phyloP scores from a whole-genome alignment of 2,797 vertebrate species.

The Rhincodon typus region DNA sequence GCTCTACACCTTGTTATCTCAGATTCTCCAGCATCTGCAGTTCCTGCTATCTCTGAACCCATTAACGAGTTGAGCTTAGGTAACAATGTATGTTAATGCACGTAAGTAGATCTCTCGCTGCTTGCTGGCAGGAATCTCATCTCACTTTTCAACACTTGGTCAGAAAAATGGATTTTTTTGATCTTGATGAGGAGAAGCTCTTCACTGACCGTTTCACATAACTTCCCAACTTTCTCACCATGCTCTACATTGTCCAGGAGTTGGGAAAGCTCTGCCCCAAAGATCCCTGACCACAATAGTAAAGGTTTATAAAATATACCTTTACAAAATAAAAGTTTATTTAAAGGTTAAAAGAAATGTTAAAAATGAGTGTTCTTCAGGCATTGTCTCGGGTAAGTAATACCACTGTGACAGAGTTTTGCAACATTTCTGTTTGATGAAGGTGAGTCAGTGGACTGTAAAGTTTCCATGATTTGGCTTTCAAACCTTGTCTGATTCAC shows the following conservation, averaged over 20 bases:
- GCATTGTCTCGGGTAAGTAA: background rate
- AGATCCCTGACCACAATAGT: background rate
- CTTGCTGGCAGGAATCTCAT: too few species aligned
- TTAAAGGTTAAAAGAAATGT: too few species aligned
- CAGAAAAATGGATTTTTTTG: too few species aligned
- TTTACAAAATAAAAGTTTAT: background rate
- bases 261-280: background rate
- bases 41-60: too few species aligned
- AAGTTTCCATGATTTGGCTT: background rate
- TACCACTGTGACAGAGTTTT: background rate
- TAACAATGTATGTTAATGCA: background rate
- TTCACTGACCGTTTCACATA: too few species aligned
- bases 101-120: background rate
- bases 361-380: background rate
- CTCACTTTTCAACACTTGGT: too few species aligned
- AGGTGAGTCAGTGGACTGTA: background rate
- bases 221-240: too few species aligned
- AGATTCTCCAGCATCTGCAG: too few species aligned
- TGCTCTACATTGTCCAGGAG: background rate
- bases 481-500: too few species aligned
- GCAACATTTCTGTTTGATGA: background rate
- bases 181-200: too few species aligned
- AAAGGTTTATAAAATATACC: background rate
- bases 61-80: too few species aligned
- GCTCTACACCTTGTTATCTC: too few species aligned